Base-by-base conservation (phyloP, 1,140 invertebrate genomes). In the Radopholus similis region DNA sequence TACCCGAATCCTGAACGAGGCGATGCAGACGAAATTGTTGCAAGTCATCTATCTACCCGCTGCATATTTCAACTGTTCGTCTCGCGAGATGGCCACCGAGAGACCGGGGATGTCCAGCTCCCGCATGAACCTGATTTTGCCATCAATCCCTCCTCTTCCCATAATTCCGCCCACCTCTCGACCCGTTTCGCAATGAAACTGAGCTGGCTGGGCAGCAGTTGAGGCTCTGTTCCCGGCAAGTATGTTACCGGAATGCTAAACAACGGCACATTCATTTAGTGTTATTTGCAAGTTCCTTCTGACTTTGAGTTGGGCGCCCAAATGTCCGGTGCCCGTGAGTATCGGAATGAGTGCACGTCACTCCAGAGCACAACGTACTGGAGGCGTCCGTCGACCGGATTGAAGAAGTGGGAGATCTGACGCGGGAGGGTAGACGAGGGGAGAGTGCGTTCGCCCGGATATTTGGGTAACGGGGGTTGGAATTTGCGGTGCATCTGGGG, bases 341-440 rank as follows among this genome's bases (percentile, higher is more conserved):
- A 80, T 57, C 79, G 56, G 11, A 70, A 70, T 0, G 62, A 59
- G 51, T 82, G 60, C 35, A 77, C 18, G 69, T 82, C 67, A 44
- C 78, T 81, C 80, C 80, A 81, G 13, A 81, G 37, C 1, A 81
- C 79, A 26, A 81, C 79, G 59, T 59, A 81, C 15, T 69, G 76
- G 13, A 79, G 34, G 26, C 59, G 28, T 1, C 49, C 55, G 21
- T 38, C 35, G 23, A 60, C 62, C 13, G 47, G 42, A 38, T 81
- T 71, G 21, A 73, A 53, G 63, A 73, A 81, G 49, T 81, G 79
- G 2, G 80, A 82, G 11, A 81, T 75, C 57, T 82, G 77, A 28
- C 78, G 64, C 13, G 80, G 80, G 18, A 81, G 23, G 47, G 47
- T 62, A 11, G 59, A 28, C 32, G 34, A 60, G 8, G 58, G 49